phyloP scores from a whole-genome alignment of 2,888 invertebrate species.

The Machimus atricapillus region DNA sequence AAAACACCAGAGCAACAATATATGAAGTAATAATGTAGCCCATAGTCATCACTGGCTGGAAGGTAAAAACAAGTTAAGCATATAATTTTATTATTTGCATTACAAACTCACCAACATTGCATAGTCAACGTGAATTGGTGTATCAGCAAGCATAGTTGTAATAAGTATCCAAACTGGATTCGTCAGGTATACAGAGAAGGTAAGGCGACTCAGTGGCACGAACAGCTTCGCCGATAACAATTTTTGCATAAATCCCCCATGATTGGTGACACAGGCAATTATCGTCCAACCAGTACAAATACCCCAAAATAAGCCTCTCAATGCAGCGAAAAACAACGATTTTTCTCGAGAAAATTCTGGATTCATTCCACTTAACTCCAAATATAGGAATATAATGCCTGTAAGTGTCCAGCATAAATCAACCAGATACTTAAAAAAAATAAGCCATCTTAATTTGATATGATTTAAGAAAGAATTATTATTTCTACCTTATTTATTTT shows the following conservation, averaged over 20 bases:
- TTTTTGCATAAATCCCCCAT: conserved; percentile 65
- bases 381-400: conserved; percentile 68
- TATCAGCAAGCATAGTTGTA: conserved; percentile 51
- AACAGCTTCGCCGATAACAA: conserved; percentile 61
- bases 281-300: conserved; percentile 73
- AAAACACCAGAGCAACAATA: conserved; percentile 42
- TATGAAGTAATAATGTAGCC: conserved; percentile 42
- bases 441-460: background rate
- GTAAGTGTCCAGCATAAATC: conserved; percentile 53
- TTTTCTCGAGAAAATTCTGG: conserved; percentile 66
- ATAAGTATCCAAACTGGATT: conserved; percentile 65
- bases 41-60: conserved; percentile 35
- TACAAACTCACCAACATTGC: conserved; percentile 14
- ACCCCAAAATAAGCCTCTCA: conserved; percentile 74
- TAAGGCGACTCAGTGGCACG: conserved; percentile 72
- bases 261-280: conserved; percentile 71
- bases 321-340: conserved; percentile 70
- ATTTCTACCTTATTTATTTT: conserved; percentile 19
- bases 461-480: background rate
- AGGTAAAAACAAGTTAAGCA: background rate
- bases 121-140: conserved; percentile 47
- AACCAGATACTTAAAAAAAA: conserved; percentile 49
- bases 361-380: conserved; percentile 70
- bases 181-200: conserved; percentile 75
- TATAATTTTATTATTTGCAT: background rate